Base-by-base conservation (phyloP, 2,888 invertebrate genomes). In the Notocelia uddmanniana region DNA sequence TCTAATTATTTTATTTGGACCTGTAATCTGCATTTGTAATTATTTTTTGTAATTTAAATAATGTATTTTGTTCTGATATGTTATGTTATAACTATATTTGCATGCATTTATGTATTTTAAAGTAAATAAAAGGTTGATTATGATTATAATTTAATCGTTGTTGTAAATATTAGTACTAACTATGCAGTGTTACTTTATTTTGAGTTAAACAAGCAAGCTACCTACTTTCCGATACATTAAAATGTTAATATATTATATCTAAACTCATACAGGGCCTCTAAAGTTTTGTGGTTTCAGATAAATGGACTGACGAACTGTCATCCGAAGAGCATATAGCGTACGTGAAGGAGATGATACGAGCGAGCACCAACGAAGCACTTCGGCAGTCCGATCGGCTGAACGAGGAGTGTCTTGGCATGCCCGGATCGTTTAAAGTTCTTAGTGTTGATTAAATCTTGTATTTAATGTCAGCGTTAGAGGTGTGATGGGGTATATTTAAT, bases 291-390 rank as follows among this genome's bases (percentile, higher is more conserved):
- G 11, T 66, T 57, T 45, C 41, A 67, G 66, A 67, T 18, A 18
- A 45, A 57, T 67, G 66, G 66, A 45, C 57, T 13, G 45, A 57
- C 1, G 31, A 31, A 19, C 19, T 18, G 0, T 18, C 57, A 3
- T 48, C 31, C 1, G 45, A 45, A 15, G 31, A 67, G 18, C 57
- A 67, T 31, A 10, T 67, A 3, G 26, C n/a, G 15, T 45, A 67
- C 45, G 19, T 67, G 41, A 67, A 26, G 19, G 57, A 67, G 57
- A 67, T 67, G 66, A 26, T 13, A 3, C 18, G 45, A 15, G 66
- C 66, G 18, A 2, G 66, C 9, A 57, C 55, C 15, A 41, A 45
- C 19, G 66, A 67, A 5, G 15, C 19, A 13, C 59, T 59, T 41
- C 59, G 59, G 1, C 15, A 2, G 41, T 59, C 59, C 13, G 41